Evolutionary conservation across 2,113 vertebrate species (phyloP), one percentile per base, ranked within the genome.

Genomic region (Rhinogobius similis): DNA sequence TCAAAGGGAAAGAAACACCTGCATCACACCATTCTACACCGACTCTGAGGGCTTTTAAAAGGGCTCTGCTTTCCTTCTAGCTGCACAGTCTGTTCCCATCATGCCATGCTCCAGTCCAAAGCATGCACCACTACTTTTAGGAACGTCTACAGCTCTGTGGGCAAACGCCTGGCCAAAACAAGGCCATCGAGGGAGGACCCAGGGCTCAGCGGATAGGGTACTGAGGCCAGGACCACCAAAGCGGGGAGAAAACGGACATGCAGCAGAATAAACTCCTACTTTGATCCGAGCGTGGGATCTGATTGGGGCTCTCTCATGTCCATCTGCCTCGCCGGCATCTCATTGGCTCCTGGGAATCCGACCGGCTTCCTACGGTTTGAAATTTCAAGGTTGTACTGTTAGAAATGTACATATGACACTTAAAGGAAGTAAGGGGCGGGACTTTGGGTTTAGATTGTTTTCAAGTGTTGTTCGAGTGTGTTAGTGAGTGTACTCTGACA

Each of bases 211-310:
- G 76, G 75, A 75, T 72, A 75, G 75, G 65, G 68, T 67, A 70
- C 55, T 68, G 23, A 77, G 78, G 79, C 73, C 72, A 79, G 75
- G 76, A 69, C 82, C 78, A 84, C 80, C 87, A 92, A 88, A 88
- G 46, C 65, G 82, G 55, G 79, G 77, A 82, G 80, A 81, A 86
- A 90, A 87, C 43, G 83, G 87, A 87, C 92, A 94, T 93, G 93
- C 93, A 93, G 90, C 91, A 91, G 86, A 92, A 87, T 86, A 83
- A 90, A 91, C 82, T 93, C 93, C 93, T 94, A 94, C 92, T 94
- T 94, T 87, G 91, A 93, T 94, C 92, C 92, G 75, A 93, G 92
- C 89, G 93, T 92, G 89, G 91, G 92, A 93, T 94, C 93, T 93
- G 93, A 93, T 88, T 93, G 93, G 88, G 92, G 90, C 79, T 94